A percentile compares a stretch with the other conserved stretches of the same genome.
Evolutionary conservation across 2,113 vertebrate species (phyloP).

Genomic region (Murina feae): DNA sequence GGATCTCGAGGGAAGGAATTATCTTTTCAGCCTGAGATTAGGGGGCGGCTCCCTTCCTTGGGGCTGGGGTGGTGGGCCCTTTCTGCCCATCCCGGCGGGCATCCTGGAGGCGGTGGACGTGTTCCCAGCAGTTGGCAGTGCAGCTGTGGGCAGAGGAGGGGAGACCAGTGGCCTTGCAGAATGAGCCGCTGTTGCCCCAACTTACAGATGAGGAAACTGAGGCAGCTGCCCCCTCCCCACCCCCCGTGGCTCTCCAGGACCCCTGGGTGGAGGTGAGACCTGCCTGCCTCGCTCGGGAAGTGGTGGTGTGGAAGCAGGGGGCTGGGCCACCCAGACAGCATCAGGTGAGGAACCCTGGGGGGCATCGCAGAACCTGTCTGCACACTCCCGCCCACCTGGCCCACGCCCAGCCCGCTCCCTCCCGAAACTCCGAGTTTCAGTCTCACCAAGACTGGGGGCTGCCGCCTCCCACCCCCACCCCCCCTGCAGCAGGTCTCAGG

Average conservation of each 20-base stretch:
- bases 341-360: neutral
- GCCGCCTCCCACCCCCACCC: fast-evolving
- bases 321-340: neutral
- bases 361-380: neutral
- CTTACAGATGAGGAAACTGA: neutral
- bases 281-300: neutral
- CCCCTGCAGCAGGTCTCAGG: no score
- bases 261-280: fast-evolving
- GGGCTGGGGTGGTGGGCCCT: neutral
- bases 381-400: fast-evolving
- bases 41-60: neutral
- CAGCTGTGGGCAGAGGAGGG: neutral
- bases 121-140: neutral
- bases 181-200: neutral
- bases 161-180: fast-evolving
- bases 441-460: neutral
- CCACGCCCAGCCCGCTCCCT: neutral
- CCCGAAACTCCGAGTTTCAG: constrained; percentile 26
- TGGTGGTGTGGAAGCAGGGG: neutral
- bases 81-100: neutral
- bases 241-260: neutral
- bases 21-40: constrained; percentile 64
- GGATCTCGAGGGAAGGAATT: constrained; percentile 46
- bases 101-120: neutral
- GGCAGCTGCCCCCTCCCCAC: neutral